Conservation (phyloP, 2,113 vertebrate species). For the Panurus biarmicus region DNA sequence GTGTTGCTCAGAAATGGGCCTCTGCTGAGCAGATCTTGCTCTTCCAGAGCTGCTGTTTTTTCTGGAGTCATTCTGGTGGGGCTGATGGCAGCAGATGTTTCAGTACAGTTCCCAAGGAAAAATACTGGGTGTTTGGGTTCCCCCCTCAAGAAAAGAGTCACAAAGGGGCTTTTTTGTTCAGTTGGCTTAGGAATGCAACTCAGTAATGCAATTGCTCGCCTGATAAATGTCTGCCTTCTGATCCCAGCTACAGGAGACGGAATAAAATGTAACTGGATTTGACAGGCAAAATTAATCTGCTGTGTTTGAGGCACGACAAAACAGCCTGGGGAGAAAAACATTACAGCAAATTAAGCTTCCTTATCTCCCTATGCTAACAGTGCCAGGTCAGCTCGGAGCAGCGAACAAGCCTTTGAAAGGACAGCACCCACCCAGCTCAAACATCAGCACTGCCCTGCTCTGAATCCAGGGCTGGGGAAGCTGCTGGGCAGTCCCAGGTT, state of each 20-base stretch:
- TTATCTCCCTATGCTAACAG: slow-evolving; percentile 16
- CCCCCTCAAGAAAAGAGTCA: neutral
- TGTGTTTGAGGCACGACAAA: slow-evolving; percentile 9
- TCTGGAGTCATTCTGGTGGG: neutral
- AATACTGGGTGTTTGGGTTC: neutral
- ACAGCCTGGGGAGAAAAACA: slow-evolving; percentile 25
- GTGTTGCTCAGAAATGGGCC: neutral
- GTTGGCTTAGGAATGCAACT: slow-evolving; percentile 30
- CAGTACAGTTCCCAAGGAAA: neutral
- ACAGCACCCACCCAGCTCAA: neutral
- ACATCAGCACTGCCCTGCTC: neutral
- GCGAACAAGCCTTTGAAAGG: neutral
- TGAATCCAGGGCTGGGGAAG: neutral
- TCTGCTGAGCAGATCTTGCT: neutral
- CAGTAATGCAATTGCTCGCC: slow-evolving; percentile 29
- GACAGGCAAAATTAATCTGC: slow-evolving; percentile 50
- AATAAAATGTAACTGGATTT: slow-evolving; percentile 48
- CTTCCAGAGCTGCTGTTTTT: neutral
- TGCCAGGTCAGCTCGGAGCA: neutral
- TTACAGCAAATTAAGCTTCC: slow-evolving; percentile 44
- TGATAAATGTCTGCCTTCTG: slow-evolving; percentile 56
- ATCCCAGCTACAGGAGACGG: slow-evolving; percentile 36
- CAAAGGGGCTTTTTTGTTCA: neutral
- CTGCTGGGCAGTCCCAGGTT: neutral
- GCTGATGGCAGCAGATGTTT: neutral